Evolutionary conservation across 1,140 invertebrate species (phyloP).

Genomic region (Cepaea nemoralis): DNA sequence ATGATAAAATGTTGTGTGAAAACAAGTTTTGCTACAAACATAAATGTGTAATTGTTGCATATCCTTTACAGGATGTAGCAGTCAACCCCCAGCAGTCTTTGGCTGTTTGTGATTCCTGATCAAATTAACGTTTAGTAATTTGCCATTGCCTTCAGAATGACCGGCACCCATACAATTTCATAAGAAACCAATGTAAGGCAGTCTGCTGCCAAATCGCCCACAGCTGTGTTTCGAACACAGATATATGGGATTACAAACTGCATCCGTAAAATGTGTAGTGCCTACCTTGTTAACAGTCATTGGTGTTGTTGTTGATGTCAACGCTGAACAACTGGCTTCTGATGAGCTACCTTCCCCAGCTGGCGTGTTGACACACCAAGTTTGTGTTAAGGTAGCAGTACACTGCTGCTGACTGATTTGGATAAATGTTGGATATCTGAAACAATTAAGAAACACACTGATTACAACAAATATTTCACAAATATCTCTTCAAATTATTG

Average conservation of each 20-base stretch:
- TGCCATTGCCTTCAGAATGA: background rate
- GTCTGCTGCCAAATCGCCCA: no score
- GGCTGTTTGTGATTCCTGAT: no score
- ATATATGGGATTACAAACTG: no score
- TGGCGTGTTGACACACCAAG: background rate
- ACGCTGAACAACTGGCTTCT: background rate
- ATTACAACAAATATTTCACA: background rate
- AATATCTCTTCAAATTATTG: background rate
- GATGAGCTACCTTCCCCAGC: background rate
- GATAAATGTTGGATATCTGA: background rate
- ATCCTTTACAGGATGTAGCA: no score
- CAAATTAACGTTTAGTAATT: no score
- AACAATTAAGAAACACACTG: background rate
- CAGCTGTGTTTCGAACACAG: no score
- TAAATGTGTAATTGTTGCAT: no score
- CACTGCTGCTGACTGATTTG: background rate
- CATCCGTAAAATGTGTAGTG: background rate
- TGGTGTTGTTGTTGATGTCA: background rate
- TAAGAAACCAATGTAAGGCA: background rate
- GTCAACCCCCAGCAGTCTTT: no score
- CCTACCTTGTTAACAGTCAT: slow-evolving; percentile 9
- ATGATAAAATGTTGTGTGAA: no score
- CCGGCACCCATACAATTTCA: background rate
- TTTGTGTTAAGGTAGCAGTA: background rate
- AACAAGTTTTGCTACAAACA: no score